phyloP scores from a whole-genome alignment of 2,113 vertebrate genomes.

The Dasyprocta punctata region DNA sequence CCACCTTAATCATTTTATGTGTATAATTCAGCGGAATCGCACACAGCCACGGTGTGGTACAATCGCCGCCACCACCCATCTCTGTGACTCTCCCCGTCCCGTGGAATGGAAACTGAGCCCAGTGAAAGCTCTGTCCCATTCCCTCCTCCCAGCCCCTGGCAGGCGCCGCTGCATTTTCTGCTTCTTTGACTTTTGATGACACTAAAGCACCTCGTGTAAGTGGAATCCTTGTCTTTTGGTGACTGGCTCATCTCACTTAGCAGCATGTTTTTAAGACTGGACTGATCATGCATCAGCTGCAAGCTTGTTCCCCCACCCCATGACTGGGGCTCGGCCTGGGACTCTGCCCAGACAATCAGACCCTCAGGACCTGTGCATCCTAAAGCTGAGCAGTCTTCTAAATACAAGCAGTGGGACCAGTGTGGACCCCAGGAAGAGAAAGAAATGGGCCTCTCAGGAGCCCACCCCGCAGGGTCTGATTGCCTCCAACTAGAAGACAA shows the following conservation, averaged over 20 bases:
- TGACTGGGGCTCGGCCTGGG: background rate
- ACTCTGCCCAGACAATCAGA: no score
- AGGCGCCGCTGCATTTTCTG: background rate
- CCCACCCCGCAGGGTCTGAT: no score
- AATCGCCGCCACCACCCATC: background rate
- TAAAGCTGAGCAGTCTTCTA: background rate
- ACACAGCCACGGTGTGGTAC: no score
- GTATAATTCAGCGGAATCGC: background rate
- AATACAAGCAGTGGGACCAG: background rate
- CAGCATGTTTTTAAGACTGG: background rate
- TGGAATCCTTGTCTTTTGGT: background rate
- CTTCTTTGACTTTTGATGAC: background rate
- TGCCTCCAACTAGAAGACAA: no score
- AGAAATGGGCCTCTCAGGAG: no score
- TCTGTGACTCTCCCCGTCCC: background rate
- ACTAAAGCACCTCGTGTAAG: background rate
- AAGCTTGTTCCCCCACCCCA: background rate
- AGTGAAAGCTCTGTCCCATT: background rate
- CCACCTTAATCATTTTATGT: background rate
- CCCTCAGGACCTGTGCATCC: background rate
- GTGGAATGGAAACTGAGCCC: background rate
- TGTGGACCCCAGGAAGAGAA: no score
- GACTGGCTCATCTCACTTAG: background rate
- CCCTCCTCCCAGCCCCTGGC: background rate
- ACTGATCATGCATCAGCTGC: background rate